Evolutionary conservation across 2,113 vertebrate species (phyloP), one percentile per base, ranked within the genome.

Genomic region (Ptyas mucosa): DNA sequence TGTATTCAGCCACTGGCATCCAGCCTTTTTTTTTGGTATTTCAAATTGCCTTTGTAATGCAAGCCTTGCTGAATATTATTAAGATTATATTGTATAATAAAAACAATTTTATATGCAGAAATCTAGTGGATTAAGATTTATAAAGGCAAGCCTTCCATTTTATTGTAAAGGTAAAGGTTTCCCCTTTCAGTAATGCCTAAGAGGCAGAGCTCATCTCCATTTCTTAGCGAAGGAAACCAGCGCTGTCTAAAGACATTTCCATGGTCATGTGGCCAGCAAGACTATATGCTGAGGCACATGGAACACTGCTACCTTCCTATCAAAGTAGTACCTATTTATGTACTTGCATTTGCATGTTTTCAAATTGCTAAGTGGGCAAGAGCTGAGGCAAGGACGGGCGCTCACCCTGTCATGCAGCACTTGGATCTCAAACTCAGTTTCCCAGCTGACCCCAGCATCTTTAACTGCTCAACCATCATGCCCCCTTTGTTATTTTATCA

Each of bases 21-120:
- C 0, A 75, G 24, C 3, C 51, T 0, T 43, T 90, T 75, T 64
- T 87, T 86, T 2, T 26, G 8, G 20, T 0, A 58, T 92, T 43
- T 5, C 85, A 21, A 24, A 49, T 21, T 51, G 87, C n/a, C 1
- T 0, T 61, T 90, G 55, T 64, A 87, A 58, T 64, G 0, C 24
- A 58, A n/a, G 0, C 3, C 29, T 39, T 20, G 0, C 61, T 55
- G 10, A 0, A n/a, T 91, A 61, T 54, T 92, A 64, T 20, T 2
- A 1, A 1, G 55, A 54, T 21, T 4, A 61, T 51, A 7, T 0
- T 0, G 0, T 1, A 21, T 0, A 86, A n/a, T 86, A 29, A 21
- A 39, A 55, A 53, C 26, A 18, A 52, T 57, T 94, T 90, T 53
- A 85, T 81, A 88, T 18, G 46, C 21, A 14, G 52, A 90, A 81